A percentile compares a stretch with the other conserved stretches of the same genome.
Conservation (phyloP, 1,140 invertebrate species). For the Colletes latitarsis region DNA sequence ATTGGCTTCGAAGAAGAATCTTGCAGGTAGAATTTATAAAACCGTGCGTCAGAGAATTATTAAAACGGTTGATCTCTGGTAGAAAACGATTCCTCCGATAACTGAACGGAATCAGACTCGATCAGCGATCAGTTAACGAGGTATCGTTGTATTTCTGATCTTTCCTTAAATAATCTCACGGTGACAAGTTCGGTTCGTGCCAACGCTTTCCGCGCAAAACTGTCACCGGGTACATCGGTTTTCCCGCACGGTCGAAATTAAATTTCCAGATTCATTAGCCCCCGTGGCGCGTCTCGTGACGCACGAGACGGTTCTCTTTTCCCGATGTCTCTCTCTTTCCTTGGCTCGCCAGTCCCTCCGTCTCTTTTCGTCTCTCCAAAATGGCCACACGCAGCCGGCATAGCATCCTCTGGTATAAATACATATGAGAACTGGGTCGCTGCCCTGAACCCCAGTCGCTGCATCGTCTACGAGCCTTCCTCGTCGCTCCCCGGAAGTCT, state of each 20-base stretch:
- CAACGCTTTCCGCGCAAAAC: too few relatives aligned
- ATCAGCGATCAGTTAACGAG: too few relatives aligned
- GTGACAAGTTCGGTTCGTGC: neutral
- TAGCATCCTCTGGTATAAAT: conserved; percentile 76
- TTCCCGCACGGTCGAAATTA: conserved; percentile 65
- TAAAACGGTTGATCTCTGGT: too few relatives aligned
- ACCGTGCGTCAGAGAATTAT: too few relatives aligned
- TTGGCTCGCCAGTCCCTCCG: conserved; percentile 31
- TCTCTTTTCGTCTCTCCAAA: conserved; percentile 58
- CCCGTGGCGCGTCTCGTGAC: conserved; percentile 69
- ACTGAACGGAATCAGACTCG: too few relatives aligned
- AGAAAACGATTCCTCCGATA: too few relatives aligned
- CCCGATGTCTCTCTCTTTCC: conserved; percentile 13
- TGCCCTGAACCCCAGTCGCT: conserved; percentile 68
- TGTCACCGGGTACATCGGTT: conserved; percentile 22
- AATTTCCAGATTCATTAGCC: conserved; percentile 75
- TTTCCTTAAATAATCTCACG: neutral
- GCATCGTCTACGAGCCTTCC: conserved; percentile 57
- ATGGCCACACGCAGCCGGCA: conserved; percentile 65
- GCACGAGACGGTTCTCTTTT: conserved; percentile 57
- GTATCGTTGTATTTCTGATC: neutral
- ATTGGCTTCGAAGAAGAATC: too few relatives aligned
- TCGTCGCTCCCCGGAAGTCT: conserved; percentile 59
- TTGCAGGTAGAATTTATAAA: too few relatives aligned
- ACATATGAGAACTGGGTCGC: conserved; percentile 76